Conservation (phyloP, 2,797 vertebrate species). For the Austrolebias charrua region DNA sequence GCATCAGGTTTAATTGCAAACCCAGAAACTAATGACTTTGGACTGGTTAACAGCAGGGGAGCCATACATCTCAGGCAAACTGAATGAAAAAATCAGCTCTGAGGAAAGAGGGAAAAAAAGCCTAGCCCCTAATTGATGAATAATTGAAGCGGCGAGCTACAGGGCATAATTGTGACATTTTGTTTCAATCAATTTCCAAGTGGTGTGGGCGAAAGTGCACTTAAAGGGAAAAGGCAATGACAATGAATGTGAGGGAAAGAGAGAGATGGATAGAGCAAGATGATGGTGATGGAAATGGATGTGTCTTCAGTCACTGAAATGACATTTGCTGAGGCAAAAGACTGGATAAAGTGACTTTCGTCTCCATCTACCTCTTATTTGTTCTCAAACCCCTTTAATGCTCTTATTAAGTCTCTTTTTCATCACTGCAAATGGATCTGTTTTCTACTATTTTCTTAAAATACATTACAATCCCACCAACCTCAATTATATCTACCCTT, state of each 20-base stretch:
- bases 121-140: conserved; percentile 85
- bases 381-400: conserved; percentile 33
- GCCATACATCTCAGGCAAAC: conserved; percentile 85
- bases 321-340: conserved; percentile 53
- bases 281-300: conserved; percentile 63
- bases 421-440: conserved; percentile 13
- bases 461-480: conserved; percentile 10
- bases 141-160: conserved; percentile 85
- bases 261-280: conserved; percentile 54
- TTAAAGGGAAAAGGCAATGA: conserved; percentile 78
- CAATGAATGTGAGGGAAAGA: conserved; percentile 69
- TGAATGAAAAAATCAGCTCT: conserved; percentile 86
- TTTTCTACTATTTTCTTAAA: conserved; percentile 15
- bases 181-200: conserved; percentile 87
- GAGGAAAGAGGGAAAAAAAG: conserved; percentile 75
- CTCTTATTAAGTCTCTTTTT: conserved; percentile 26
- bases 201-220: conserved; percentile 81
- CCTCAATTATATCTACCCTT: conserved; percentile 1
- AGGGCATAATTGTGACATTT: conserved; percentile 88
- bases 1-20: conserved; percentile 89
- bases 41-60: conserved; percentile 89
- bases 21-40: conserved; percentile 89
- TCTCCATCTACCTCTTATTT: conserved; percentile 40
- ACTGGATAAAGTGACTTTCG: conserved; percentile 48
- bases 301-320: conserved; percentile 61